Evolutionary conservation across 2,113 vertebrate species (phyloP).

Genomic region (Carassius carassius): DNA sequence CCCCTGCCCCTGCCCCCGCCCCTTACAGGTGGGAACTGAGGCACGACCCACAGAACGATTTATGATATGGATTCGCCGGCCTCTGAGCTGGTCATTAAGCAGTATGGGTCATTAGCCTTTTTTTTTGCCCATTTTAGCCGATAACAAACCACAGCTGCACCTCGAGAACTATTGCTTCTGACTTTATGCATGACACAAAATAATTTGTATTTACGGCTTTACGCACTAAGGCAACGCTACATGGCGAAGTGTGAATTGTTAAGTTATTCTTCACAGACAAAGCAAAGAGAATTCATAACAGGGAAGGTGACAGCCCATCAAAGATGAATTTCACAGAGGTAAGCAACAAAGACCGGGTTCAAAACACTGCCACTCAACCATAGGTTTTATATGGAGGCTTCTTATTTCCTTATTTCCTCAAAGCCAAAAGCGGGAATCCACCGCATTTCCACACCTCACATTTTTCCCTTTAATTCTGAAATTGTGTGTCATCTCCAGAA

Average conservation of each 20-base stretch:
- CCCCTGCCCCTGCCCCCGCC: constrained; percentile 44
- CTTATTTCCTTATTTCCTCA: constrained; percentile 58
- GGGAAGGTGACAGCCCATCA: constrained; percentile 72
- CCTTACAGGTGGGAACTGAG: constrained; percentile 67
- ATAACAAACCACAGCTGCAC: constrained; percentile 69
- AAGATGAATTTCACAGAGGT: constrained; percentile 72
- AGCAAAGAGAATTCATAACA: constrained; percentile 74
- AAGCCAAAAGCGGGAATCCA: constrained; percentile 33
- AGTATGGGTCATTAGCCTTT: constrained; percentile 69
- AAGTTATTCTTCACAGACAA: constrained; percentile 62
- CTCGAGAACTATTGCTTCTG: constrained; percentile 59
- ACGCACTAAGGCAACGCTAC: constrained; percentile 54
- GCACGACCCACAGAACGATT: constrained; percentile 72
- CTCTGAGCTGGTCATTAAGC: constrained; percentile 68
- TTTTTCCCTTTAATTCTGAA: constrained; percentile 46
- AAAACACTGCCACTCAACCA: constrained; percentile 62
- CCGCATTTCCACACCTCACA: constrained; percentile 42
- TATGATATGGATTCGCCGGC: constrained; percentile 65
- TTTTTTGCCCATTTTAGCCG: constrained; percentile 59
- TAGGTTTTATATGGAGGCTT: constrained; percentile 55
- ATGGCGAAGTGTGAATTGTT: constrained; percentile 60
- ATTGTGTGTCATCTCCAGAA: constrained; percentile 33
- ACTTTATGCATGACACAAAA: constrained; percentile 47
- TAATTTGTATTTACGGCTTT: constrained; percentile 60
- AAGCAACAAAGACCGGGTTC: constrained; percentile 72